Evolutionary conservation across 2,888 invertebrate genomes (phyloP), one percentile per base, ranked within the genome.

Genomic region (Deroplatys truncata): DNA sequence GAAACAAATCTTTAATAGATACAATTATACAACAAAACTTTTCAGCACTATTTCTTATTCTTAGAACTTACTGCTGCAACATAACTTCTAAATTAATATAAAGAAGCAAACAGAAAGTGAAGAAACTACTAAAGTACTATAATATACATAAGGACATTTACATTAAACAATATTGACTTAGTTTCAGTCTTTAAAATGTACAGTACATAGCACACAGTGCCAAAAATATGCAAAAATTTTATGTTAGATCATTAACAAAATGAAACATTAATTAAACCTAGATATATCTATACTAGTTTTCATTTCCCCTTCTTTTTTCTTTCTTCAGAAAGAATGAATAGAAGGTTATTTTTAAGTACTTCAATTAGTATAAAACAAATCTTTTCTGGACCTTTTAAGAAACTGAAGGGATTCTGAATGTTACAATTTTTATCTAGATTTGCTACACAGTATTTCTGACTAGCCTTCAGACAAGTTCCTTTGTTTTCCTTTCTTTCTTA

Each of bases 121-220:
- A 25, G 7, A 20, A 72, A 20, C 56, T 72, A 20, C 20, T 25
- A 20, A 20, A 25, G 49, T 72, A 20, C 16, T 25, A 72, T 20
- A 7, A 72, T 72, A 72, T 72, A 72, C 25, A 72, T 72, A 20
- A 43, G 43, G 13, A 43, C 43, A 43, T 43, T 20, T 72, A 9
- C 20, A 20, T 20, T 20, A 72, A 72, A 72, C 20, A 72, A 72
- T 20, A 72, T 72, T 72, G 56, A 72, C 56, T 72, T 72, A 72
- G 56, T 72, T 72, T 87, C 87, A 87, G 87, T 87, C 87, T 87
- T 87, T 72, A 82, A 87, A 87, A 28, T 87, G 29, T 87, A 87
- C 87, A 87, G 87, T 87, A 87, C 87, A 83, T 87, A 87, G 87
- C 87, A 87, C 87, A 87, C 43, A 83, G 87, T 87, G 87, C 87